Evolutionary conservation across 2,888 invertebrate genomes (phyloP).

Genomic region (Aspidapion aeneum): DNA sequence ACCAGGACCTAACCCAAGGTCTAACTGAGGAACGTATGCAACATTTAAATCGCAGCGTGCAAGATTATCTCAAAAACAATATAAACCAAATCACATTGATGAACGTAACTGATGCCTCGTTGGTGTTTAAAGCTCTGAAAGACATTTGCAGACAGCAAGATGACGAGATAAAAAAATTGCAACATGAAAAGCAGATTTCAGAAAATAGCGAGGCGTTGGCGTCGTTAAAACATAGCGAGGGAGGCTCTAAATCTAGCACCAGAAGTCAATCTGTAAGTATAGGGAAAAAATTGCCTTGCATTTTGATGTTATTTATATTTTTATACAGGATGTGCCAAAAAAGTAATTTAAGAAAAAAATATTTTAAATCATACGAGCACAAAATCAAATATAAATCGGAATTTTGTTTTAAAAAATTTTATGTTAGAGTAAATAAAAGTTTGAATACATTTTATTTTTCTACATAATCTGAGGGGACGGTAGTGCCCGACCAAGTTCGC

Average conservation of each 20-base stretch:
- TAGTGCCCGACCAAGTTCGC: no score
- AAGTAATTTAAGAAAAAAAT: no score
- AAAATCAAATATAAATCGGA: no score
- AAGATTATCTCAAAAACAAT: conserved; percentile 42
- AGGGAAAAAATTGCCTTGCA: no score
- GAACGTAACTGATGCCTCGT: conserved; percentile 42
- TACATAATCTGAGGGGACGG: no score
- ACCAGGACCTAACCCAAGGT: conserved; percentile 39
- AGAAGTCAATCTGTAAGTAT: conserved; percentile 10
- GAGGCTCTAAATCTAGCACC: conserved; percentile 15
- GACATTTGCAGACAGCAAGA: conserved; percentile 37
- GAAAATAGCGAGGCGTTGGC: conserved; percentile 11
- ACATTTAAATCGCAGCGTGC: conserved; percentile 41
- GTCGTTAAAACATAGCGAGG: conserved; percentile 14
- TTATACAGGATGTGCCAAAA: no score
- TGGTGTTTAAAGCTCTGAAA: conserved; percentile 43
- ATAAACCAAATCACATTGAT: conserved; percentile 43
- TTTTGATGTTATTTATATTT: not conserved
- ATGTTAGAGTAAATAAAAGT: no score
- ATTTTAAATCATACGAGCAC: no score
- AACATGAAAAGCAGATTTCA: conserved; percentile 15
- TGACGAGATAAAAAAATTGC: conserved; percentile 28
- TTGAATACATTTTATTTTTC: no score
- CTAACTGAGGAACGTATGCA: conserved; percentile 40
- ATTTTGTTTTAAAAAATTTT: no score